Base-by-base conservation (phyloP, 2,888 invertebrate genomes). In the Drosophila fungiperda region DNA sequence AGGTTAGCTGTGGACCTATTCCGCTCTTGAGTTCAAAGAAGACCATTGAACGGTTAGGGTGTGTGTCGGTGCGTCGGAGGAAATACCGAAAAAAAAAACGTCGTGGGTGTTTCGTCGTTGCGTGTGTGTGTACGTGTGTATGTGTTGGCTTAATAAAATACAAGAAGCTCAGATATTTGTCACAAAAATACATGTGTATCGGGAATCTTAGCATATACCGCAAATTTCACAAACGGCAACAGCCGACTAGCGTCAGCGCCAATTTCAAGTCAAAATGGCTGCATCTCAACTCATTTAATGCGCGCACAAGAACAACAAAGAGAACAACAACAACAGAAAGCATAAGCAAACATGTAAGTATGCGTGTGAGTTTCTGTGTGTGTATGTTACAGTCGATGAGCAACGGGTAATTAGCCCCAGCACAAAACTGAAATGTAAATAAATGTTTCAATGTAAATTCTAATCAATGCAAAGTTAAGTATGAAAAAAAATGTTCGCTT, bases 271-370 rank as follows among this genome's bases (percentile, higher is more conserved):
- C 79, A 80, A 85, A 85, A 85, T 85, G 84, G 83, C 83, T 84
- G 83, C 89, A 86, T 83, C 76, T 88, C 78, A 88, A 81, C 83
- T 87, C 83, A 83, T 88, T 84, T 84, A 84, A 88, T 80, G 76
- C 75, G 65, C 76, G 67, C 79, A 70, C 71, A 73, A 69, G 64
- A 77, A 59, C 65, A 76, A 60, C 82, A 75, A 60, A 80, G 59
- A 55, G 7, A 45, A 76, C 55, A 88, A 74, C 78, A 78, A 80
- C 86, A 78, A 80, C 86, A 83, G 74, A 87, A 68, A 87, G 82
- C 78, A 76, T 71, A 76, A 79, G 70, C 64, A 69, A 71, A 78
- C 78, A 69, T 80, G 83, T 82, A 80, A 80, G 83, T 80, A 76
- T 66, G 60, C 29, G 12, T 50, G 45, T 29, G 40, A 36, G 42